Conservation (phyloP, 2,113 vertebrate genomes). For the Stegastes partitus region DNA sequence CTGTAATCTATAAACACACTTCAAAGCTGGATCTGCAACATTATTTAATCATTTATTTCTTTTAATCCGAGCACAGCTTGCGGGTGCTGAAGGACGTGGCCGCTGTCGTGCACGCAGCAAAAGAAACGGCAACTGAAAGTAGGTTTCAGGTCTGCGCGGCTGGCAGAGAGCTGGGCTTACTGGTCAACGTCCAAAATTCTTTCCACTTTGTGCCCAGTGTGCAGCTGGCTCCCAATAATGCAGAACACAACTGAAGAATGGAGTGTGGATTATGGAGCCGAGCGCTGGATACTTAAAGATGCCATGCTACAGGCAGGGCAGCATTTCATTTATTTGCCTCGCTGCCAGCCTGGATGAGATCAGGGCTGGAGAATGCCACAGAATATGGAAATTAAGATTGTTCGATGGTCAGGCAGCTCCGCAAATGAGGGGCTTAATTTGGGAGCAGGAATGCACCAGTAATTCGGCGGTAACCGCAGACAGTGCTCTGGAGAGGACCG, state of each 20-base stretch:
- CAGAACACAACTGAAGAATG: conserved; percentile 63
- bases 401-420: conserved; percentile 62
- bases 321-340: conserved; percentile 58
- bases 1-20: conserved; percentile 23
- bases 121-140: conserved; percentile 27
- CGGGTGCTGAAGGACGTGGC: conserved; percentile 10
- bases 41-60: conserved; percentile 28
- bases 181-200: conserved; percentile 55
- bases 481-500: conserved; percentile 42
- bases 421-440: conserved; percentile 78
- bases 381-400: conserved; percentile 79
- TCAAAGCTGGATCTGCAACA: neutral
- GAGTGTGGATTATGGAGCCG: conserved; percentile 44
- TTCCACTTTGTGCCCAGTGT: conserved; percentile 54
- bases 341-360: conserved; percentile 75
- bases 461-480: conserved; percentile 62
- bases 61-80: neutral
- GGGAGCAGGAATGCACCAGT: conserved; percentile 61
- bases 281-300: conserved; percentile 52
- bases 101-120: conserved; percentile 4
- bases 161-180: conserved; percentile 40
- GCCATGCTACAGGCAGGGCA: conserved; percentile 56
- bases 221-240: conserved; percentile 52
- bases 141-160: conserved; percentile 25
- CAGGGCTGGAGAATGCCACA: conserved; percentile 64